phyloP scores from a whole-genome alignment of 2,797 vertebrate genomes.

The Chaenodraco wilsoni region DNA sequence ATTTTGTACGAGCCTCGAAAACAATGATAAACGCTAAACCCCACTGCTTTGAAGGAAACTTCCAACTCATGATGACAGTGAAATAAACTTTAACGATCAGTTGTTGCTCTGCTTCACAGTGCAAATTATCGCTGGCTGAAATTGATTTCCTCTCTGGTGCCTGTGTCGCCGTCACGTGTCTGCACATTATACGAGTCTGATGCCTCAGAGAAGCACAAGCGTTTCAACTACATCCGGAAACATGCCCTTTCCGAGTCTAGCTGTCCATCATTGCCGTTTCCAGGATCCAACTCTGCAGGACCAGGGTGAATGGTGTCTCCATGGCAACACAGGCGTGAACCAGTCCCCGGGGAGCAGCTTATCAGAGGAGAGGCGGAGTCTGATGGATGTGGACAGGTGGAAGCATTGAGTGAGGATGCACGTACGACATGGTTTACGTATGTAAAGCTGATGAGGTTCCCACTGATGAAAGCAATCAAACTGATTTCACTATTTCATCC shows the following conservation, averaged over 20 bases:
- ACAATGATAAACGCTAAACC: constrained; percentile 11
- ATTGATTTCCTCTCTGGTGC: constrained; percentile 65
- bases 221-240: constrained; percentile 39
- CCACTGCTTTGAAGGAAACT: background rate
- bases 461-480: constrained; percentile 26
- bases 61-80: constrained; percentile 1
- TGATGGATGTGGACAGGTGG: constrained; percentile 59
- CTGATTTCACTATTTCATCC: background rate
- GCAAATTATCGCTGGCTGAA: constrained; percentile 24
- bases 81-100: constrained; percentile 3
- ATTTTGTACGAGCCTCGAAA: background rate
- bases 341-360: constrained; percentile 62
- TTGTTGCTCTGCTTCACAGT: constrained; percentile 2
- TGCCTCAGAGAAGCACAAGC: constrained; percentile 58
- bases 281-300: constrained; percentile 61
- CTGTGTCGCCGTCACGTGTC: constrained; percentile 43
- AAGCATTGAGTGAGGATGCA: constrained; percentile 46
- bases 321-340: constrained; percentile 79
- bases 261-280: constrained; percentile 72
- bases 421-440: constrained; percentile 19
- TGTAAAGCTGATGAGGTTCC: constrained; percentile 33
- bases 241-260: constrained; percentile 54
- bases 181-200: constrained; percentile 46
- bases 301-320: constrained; percentile 68
- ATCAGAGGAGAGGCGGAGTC: constrained; percentile 67